Percentiles rank a stretch among this genome's conserved stretches.
These are phyloP conservation scores for Halotydeus destructor DNA, from an alignment of 1,140 invertebrate species.

Conservation along the genomic window DNA sequence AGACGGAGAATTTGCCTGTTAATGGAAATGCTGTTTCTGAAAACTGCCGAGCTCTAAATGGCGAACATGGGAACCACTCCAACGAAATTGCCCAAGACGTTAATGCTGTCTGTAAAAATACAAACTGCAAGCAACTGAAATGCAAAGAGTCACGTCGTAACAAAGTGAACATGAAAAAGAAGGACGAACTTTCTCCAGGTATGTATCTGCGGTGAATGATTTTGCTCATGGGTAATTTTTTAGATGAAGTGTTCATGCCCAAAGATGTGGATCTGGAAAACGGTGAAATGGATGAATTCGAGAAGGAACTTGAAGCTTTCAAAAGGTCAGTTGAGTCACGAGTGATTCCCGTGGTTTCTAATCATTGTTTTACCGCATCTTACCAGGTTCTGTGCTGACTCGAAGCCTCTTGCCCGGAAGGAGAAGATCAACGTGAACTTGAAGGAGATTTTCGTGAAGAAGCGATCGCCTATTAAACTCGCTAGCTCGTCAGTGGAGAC, in stretches of 20 bases:
- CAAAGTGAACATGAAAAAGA: constrained; percentile 14
- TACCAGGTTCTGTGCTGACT: constrained; percentile 41
- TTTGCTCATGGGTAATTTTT: constrained; percentile 3
- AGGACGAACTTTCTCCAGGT: constrained; percentile 12
- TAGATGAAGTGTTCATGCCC: constrained; percentile 52
- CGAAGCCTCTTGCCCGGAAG: constrained; percentile 40
- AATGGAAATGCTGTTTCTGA: not conserved
- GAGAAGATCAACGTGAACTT: constrained; percentile 49
- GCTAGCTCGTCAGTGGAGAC: too few species aligned
- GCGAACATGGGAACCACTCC: not conserved
- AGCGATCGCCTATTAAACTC: too few species aligned
- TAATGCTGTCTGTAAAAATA: not conserved
- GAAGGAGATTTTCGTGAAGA: constrained; percentile 48
- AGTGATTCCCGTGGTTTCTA: not conserved
- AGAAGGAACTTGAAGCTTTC: constrained; percentile 51
- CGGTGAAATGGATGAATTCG: constrained; percentile 47
- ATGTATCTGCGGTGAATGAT: not conserved
- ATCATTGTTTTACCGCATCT: constrained; percentile 2
- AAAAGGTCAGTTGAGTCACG: constrained; percentile 29
- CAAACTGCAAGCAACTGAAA: too few species aligned
- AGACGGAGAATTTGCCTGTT: not conserved
- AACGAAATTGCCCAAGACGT: not conserved
- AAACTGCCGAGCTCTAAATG: not conserved
- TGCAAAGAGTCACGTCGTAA: constrained; percentile 1
- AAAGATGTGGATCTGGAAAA: constrained; percentile 49